A percentile compares a stretch with the other conserved stretches of the same genome.
These are phyloP conservation scores for Rhizomys pruinosus DNA, from an alignment of 2,113 vertebrate genomes.

Conservation along the genomic window DNA sequence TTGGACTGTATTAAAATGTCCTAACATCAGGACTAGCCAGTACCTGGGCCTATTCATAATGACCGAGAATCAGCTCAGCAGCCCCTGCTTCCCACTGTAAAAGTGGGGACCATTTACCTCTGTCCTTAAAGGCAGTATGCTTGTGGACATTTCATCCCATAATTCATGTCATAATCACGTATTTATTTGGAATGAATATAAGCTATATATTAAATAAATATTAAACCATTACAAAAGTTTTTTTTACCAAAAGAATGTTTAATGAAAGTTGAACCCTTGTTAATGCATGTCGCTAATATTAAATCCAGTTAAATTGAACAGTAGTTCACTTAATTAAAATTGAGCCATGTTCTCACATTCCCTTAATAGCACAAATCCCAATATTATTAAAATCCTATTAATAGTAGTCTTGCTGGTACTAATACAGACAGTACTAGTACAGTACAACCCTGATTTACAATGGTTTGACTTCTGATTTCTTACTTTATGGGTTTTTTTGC, in stretches of 20 bases:
- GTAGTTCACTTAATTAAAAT: background rate
- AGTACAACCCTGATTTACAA: background rate
- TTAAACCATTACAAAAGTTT: background rate
- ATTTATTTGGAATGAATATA: background rate
- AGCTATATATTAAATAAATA: background rate
- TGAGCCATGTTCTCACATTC: slow-evolving; percentile 6
- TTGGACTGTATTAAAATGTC: background rate
- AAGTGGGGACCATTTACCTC: background rate
- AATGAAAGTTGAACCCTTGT: background rate
- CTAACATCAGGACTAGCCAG: background rate
- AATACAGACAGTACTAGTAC: background rate
- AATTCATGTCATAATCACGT: slow-evolving; percentile 10
- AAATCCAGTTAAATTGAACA: background rate
- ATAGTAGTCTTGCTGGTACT: background rate
- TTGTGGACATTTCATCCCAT: background rate
- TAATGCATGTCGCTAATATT: background rate
- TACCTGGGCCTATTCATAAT: background rate
- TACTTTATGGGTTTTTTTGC: background rate
- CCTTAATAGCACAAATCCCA: background rate
- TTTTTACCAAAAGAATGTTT: background rate
- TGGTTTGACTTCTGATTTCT: background rate
- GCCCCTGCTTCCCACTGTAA: background rate
- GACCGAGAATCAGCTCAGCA: background rate
- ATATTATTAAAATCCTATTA: background rate
- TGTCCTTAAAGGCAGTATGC: background rate